Base-by-base conservation (phyloP, 2,888 invertebrate species). In the Zele albiditarsus region DNA sequence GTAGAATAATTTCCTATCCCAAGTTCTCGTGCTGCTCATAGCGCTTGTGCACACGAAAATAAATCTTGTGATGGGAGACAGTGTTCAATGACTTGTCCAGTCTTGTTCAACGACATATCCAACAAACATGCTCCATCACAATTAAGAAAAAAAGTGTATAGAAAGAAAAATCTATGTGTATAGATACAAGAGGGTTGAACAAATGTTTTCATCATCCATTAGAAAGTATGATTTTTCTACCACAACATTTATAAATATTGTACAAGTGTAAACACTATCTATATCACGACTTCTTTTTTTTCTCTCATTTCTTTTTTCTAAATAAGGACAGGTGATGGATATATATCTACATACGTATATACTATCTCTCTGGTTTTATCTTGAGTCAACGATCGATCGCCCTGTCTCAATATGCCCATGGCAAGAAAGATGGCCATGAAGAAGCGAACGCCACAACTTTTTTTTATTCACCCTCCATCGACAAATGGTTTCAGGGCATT, bases 391-490 rank as follows among this genome's bases (percentile, higher is more conserved):
- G 76, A 80, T 78, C 78, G 76, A 78, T 80, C 75, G 78, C 71
- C 75, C 74, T 76, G 70, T 67, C 57, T 67, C 60, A 62, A 71
- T 74, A 71, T 53, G 20, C 67, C 65, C 49, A 80, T 58, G 58
- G 74, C 72, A 67, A 73, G 70, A 71, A 75, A 73, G 73, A 68
- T 66, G 66, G 57, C 73, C 68, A 71, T 73, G 60, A 74, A 77
- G 53, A 72, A 74, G 69, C 74, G 77, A 77, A 76, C 76, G 77
- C 79, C 79, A 76, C 76, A 76, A 77, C 76, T 79, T 77, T 75
- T 77, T 77, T 42, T 71, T 68, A 71, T 46, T 38, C 28, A 67
- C 63, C 25, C 57, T 46, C 70, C 53, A 31, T 28, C 65, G 23
- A 63, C 63, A 31, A 53, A 53, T 53, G 53, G 23, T 53, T 53